Conservation (phyloP, 2,113 vertebrate species). For the Pseudopipra pipra region DNA sequence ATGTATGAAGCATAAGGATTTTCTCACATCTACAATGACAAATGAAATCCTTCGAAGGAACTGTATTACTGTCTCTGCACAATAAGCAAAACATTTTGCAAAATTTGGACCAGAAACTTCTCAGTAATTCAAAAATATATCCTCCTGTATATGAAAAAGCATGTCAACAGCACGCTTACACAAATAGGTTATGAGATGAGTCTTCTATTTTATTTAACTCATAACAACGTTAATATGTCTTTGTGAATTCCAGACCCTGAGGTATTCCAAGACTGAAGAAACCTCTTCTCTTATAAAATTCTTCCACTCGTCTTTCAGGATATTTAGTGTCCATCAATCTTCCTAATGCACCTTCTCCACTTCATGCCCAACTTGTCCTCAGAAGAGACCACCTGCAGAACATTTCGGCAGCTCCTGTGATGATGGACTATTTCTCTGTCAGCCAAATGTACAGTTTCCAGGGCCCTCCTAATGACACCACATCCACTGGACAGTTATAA, state of each 20-base stretch:
- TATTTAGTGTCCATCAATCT: background rate
- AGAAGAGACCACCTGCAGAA: background rate
- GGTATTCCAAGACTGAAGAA: background rate
- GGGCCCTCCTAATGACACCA: background rate
- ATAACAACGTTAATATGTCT: background rate
- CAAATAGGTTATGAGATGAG: background rate
- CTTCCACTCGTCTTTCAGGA: background rate
- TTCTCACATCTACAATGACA: background rate
- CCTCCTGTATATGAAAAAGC: background rate
- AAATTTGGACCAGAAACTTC: background rate
- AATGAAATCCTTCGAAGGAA: background rate
- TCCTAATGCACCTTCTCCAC: background rate
- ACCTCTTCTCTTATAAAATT: background rate
- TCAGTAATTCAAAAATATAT: background rate
- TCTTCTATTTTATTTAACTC: background rate
- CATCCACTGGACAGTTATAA: background rate
- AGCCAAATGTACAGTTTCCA: background rate
- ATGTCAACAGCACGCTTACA: background rate
- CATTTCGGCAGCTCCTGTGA: background rate
- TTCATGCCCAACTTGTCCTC: background rate
- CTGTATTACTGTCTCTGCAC: background rate
- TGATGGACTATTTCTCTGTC: background rate
- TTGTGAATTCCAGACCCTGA: background rate
- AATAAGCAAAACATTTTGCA: background rate
- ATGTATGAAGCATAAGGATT: background rate